Percentiles rank a stretch among this genome's conserved stretches.
Conservation (phyloP, 2,113 vertebrate genomes). For the Sorex fumeus region DNA sequence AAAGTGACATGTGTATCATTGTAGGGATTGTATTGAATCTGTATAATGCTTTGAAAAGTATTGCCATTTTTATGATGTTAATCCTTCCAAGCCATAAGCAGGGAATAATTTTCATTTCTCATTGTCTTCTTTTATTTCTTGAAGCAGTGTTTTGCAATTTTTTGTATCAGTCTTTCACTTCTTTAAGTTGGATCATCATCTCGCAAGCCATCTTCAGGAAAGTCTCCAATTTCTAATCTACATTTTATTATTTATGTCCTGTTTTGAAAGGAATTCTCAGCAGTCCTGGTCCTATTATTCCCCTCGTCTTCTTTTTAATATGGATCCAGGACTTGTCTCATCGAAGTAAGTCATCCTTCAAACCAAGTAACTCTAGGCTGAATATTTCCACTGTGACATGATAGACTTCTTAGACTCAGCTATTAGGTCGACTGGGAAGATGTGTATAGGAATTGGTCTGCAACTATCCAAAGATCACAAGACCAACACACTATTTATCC, state of each 20-base stretch:
- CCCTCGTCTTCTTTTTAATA: conserved; percentile 99
- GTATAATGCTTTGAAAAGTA: too few relatives aligned
- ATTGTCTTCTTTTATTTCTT: neutral
- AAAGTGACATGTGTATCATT: too few relatives aligned
- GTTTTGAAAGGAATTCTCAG: conserved; percentile 99
- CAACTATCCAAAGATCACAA: conserved; percentile 98
- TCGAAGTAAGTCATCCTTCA: conserved; percentile 98
- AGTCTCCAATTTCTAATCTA: neutral
- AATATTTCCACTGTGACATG: conserved; percentile 99
- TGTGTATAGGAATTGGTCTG: conserved; percentile 98
- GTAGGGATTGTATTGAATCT: too few relatives aligned
- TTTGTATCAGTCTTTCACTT: neutral
- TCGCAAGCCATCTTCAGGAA: neutral
- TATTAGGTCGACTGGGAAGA: conserved; percentile 95
- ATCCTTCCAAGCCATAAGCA: too few relatives aligned
- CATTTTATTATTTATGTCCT: conserved; percentile 92
- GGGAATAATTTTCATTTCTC: too few relatives aligned
- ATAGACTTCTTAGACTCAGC: conserved; percentile 96
- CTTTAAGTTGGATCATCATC: neutral
- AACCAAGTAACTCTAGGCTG: conserved; percentile 99
- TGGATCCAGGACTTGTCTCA: conserved; percentile 97
- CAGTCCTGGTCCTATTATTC: conserved; percentile 96
- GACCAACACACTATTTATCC: conserved; percentile 99
- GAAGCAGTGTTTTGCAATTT: neutral
- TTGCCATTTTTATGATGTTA: too few relatives aligned